Base-by-base conservation (phyloP, 2,888 invertebrate species). In the Limnephilus marmoratus region DNA sequence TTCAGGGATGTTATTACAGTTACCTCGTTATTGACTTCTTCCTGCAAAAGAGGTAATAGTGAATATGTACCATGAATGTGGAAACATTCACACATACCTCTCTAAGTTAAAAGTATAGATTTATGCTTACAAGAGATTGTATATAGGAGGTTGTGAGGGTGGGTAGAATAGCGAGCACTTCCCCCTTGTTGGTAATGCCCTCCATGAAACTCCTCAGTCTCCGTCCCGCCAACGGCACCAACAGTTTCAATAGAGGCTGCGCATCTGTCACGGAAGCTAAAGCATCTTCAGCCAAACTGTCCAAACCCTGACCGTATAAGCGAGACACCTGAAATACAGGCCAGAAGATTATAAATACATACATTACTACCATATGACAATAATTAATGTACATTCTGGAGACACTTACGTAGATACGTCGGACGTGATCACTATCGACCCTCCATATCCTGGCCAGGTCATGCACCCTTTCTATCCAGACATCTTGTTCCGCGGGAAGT, bases 201-300 rank as follows among this genome's bases (percentile, higher is more conserved):
- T 97, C 94, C 96, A 97, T 94, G 97, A 96, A 97, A 86, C 97
- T 96, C 95, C 97, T 97, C 93, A 99, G 95, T 94, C 99, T 96
- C 94, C 98, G 97, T 11, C 98, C 98, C n/a, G 98, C 98, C 91
- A 99, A 97, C 45, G 97, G 97, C 45, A 99, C 95, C 92, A 99
- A 95, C 93, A 98, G 97, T 1, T 97, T 96, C 15, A 98, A 97
- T 92, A 99, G 95, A 85, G 96, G 95, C 94, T 97, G 97, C n/a
- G 97, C 97, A 93, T 98, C 97, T 91, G 96, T 97, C 9, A 98
- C 97, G 34, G 97, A 96, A 24, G 96, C 95, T 53, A 98, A 95
- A 90, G 98, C 95, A 96, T 97, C 96, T 94, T 96, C 96, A 7
- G 97, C 97, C 87, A 97, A 94, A 5, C 95, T 94, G 95, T 97